Percentiles rank a stretch among this genome's conserved stretches.
Evolutionary conservation across 1,140 invertebrate species (phyloP).

Genomic region (Drosophila murphyi): DNA sequence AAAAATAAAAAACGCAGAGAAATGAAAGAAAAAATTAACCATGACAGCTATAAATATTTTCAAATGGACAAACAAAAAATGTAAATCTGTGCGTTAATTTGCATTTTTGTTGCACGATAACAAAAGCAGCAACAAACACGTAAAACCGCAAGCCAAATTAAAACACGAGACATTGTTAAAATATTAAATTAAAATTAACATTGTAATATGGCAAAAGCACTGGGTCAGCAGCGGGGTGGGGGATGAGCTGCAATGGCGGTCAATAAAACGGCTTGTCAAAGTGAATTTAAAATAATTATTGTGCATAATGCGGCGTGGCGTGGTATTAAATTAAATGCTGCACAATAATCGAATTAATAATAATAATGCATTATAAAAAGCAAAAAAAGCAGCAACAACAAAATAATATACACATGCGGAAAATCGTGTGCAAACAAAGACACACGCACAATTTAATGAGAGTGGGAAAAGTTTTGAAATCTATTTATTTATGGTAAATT

Average conservation of each 20-base stretch:
- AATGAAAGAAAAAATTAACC: slow-evolving; percentile 42
- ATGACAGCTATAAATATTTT: slow-evolving; percentile 78
- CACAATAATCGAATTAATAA: slow-evolving; percentile 81
- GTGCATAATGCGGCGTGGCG: slow-evolving; percentile 71
- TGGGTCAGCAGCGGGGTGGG: background rate
- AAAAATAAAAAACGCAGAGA: slow-evolving; percentile 11
- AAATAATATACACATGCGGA: slow-evolving; percentile 12
- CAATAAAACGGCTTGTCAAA: slow-evolving; percentile 73
- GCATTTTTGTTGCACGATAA: slow-evolving; percentile 78
- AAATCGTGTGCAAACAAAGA: slow-evolving; percentile 40
- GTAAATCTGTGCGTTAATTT: slow-evolving; percentile 76
- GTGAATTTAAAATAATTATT: slow-evolving; percentile 84
- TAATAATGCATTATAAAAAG: slow-evolving; percentile 52
- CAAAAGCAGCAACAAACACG: slow-evolving; percentile 51
- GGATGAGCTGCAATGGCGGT: background rate
- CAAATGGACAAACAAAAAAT: slow-evolving; percentile 58
- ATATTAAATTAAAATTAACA: slow-evolving; percentile 83
- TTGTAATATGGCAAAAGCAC: slow-evolving; percentile 41
- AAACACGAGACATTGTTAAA: slow-evolving; percentile 80
- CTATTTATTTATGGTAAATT: slow-evolving; percentile 53
- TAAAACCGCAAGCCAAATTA: slow-evolving; percentile 71
- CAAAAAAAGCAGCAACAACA: background rate
- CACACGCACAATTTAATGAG: slow-evolving; percentile 28
- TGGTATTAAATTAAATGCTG: slow-evolving; percentile 82
- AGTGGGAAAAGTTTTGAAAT: background rate